Base-by-base conservation (phyloP, 1,140 invertebrate species). In the Halictus rubicundus region DNA sequence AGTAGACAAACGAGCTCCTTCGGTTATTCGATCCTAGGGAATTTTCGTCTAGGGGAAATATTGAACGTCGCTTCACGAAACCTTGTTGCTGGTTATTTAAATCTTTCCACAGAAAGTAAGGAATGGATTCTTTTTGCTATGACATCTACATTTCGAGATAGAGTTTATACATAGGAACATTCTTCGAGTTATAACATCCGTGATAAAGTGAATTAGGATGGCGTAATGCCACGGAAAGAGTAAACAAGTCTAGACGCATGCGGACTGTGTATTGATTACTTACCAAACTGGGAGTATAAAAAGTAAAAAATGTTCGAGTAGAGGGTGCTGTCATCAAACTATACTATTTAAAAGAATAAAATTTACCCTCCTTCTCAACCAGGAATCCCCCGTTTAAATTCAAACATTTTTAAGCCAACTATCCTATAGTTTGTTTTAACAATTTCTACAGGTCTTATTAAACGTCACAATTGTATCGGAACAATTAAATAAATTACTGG, bases 221-320 rank as follows among this genome's bases (percentile, higher is more conserved):
- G 66, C 42, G 75, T 73, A 84, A 80, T 52, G 37, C 23, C 42
- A 42, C 60, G 52, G 72, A 84, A 37, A 69, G 73, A 60, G 73
- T 85, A 79, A 85, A 85, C 83, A 77, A 52, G 83, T 86, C 78
- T 76, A 73, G 61, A 86, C 72, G 68, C 78, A 85, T 79, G 75
- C 72, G 71, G 68, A 61, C 60, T 9, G 61, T 68, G 65, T 81
- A 83, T 88, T 76, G 82, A 88, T 88, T 85, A 83, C 65, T 69
- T 46, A 27, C 57, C 52, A 46, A 75, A 39, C 54, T 23, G 61
- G 72, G 49, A 77, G 64, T 23, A n/a, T 25, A 25, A 71, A 83
- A 77, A 68, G 54, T 42, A 66, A 75, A 82, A 83, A 63, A 27
- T 59, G 23, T 78, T 59, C 19, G 16, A 25, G 64, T 27, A 61